Evolutionary conservation across 2,113 vertebrate genomes (phyloP).

Genomic region (Alectura lathami): DNA sequence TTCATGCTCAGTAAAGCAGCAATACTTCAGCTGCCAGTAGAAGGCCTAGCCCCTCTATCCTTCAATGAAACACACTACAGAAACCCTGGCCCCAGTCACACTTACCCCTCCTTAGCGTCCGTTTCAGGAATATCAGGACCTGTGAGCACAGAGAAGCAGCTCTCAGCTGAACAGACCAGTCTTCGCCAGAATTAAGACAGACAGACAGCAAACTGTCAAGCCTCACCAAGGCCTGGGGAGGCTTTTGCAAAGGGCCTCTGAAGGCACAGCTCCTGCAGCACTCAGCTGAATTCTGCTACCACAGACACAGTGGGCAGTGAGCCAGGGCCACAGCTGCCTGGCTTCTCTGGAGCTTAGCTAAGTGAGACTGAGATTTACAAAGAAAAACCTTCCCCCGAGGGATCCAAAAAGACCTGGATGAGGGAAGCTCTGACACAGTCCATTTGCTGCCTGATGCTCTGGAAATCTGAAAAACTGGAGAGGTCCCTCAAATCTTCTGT

Average conservation of each 20-base stretch:
- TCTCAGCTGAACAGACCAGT: neutral
- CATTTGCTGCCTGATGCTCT: neutral
- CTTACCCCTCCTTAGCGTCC: conserved; percentile 90
- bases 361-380: neutral
- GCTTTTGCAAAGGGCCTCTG: neutral
- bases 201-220: neutral
- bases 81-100: neutral
- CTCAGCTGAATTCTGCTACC: neutral
- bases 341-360: neutral
- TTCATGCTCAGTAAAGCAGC: neutral
- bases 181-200: neutral
- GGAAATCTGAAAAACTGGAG: neutral
- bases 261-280: neutral
- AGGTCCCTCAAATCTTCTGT: neutral
- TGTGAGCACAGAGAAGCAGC: conserved; percentile 66
- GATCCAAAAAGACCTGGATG: neutral
- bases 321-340: neutral
- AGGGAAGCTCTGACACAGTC: neutral
- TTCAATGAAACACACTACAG: neutral
- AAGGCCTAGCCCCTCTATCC: neutral
- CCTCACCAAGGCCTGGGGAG: neutral
- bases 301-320: neutral
- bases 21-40: neutral
- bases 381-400: neutral
- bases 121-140: conserved; percentile 93